Evolutionary conservation across 2,797 vertebrate species (phyloP), one percentile per base, ranked within the genome.

Genomic region (Argya squamiceps): DNA sequence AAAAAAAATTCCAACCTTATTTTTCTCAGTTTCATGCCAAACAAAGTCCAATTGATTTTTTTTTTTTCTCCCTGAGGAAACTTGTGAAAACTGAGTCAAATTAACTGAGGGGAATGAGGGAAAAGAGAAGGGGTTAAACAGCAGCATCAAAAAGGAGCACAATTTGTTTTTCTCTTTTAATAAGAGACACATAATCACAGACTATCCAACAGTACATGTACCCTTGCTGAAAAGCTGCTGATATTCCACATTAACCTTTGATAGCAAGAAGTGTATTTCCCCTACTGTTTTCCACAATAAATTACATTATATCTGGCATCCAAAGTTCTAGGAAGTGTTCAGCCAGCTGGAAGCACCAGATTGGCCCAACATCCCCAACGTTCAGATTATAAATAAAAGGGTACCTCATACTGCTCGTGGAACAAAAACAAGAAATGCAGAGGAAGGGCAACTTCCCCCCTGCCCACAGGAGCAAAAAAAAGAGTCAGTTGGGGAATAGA

Each of bases 381-480:
- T 83, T 91, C 63, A 63, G 65, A n/a, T 88, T 94, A 90, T 89
- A 94, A 93, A 96, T 89, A 93, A 95, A 95, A 93, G 84, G 80
- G 89, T 52, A 79, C 74, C 65, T 94, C 92, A 78, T 69, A 95
- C 90, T 84, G 93, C 69, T 93, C 34, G 47, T 62, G 58, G 64
- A 96, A 96, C 80, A 94, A 96, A 94, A 97, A 69, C 84, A 92
- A 95, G 91, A 86, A 52, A 62, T 6, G 59, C 3, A 3, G 82
- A 94, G 92, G 92, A 95, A 94, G 93, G 94, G 75, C 84, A 83
- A 91, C 93, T 92, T 91, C 94, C 92, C 74, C 90, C 78, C 92
- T 93, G 84, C 94, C 71, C 95, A 89, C 56, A 80, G 78, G 59
- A 93, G 89, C 89, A 84, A 79, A 94, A 84, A 93, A 92, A 75